Evolutionary conservation across 2,797 vertebrate species (phyloP).

Genomic region (Perodicticus potto): DNA sequence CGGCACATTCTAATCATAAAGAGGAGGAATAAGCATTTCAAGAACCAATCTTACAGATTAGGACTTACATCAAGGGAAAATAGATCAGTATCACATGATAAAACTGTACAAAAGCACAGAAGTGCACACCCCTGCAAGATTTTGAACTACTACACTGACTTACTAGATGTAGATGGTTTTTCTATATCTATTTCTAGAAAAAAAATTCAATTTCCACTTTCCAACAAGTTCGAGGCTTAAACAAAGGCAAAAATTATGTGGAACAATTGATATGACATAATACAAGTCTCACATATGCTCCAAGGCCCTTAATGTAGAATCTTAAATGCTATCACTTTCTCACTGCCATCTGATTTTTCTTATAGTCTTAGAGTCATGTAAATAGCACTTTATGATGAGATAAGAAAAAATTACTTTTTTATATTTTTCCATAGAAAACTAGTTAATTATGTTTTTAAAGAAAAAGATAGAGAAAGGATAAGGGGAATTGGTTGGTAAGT

Average conservation of each 20-base stretch:
- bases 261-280: background rate
- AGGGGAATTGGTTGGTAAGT: background rate
- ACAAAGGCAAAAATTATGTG: conserved; percentile 42
- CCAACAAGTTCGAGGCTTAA: background rate
- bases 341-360: background rate
- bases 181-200: background rate
- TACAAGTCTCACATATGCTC: background rate
- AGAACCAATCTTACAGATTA: background rate
- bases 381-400: conserved; percentile 52
- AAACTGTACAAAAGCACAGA: background rate
- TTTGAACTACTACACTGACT: background rate
- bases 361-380: background rate
- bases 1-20: conserved; percentile 59
- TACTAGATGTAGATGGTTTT: background rate
- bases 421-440: conserved; percentile 13
- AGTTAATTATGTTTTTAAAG: background rate
- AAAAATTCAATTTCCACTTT: no score
- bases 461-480: background rate
- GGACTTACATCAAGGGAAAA: background rate
- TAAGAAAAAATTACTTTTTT: background rate
- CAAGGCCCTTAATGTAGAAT: background rate
- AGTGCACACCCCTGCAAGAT: background rate
- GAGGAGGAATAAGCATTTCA: background rate
- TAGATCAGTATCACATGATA: background rate
- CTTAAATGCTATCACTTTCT: background rate